A percentile compares a stretch with the other conserved stretches of the same genome.
phyloP scores from a whole-genome alignment of 2,797 vertebrate species.

The Labeo calbasu region DNA sequence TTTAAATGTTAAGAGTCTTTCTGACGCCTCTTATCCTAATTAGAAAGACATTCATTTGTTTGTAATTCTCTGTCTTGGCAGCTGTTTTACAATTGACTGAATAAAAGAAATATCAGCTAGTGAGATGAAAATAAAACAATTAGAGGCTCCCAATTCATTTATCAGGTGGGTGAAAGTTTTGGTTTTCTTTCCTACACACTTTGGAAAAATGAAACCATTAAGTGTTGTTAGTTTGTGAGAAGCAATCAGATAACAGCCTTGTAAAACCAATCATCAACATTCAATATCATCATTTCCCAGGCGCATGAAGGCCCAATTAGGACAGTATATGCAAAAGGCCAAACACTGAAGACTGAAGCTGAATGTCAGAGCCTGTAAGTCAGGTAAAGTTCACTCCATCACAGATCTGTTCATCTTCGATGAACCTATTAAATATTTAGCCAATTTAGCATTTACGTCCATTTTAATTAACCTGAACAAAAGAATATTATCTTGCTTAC shows the following conservation, averaged over 20 bases:
- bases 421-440: neutral
- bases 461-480: conserved; percentile 19
- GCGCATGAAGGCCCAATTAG: neutral
- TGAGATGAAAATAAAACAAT: conserved; percentile 6
- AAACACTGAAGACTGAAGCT: conserved; percentile 21
- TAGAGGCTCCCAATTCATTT: neutral
- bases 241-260: conserved; percentile 3
- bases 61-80: conserved; percentile 5
- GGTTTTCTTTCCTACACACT: neutral
- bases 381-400: conserved; percentile 20
- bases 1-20: neutral
- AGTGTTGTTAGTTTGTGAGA: neutral
- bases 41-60: neutral
- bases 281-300: conserved; percentile 3
- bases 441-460: neutral
- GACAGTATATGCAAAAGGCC: conserved; percentile 10
- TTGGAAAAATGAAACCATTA: neutral
- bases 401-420: conserved; percentile 14
- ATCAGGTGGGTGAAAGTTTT: neutral
- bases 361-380: conserved; percentile 25
- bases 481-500: neutral
- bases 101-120: neutral
- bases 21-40: conserved; percentile 13
- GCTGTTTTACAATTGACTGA: neutral
- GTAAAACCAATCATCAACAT: conserved; percentile 12